phyloP scores from a whole-genome alignment of 2,888 invertebrate genomes.

The Spodoptera littoralis region DNA sequence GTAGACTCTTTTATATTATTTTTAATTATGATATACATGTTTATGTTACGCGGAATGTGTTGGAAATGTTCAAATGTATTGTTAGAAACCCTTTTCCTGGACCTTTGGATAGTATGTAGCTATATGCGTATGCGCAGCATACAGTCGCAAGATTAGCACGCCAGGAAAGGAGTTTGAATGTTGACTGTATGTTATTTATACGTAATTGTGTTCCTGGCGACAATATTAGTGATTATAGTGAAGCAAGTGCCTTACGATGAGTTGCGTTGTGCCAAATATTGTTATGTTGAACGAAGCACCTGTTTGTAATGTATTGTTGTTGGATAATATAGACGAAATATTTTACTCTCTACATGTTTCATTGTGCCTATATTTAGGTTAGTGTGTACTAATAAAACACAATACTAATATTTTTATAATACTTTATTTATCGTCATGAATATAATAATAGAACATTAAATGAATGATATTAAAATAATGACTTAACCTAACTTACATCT shows the following conservation, averaged over 20 bases:
- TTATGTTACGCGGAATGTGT: conserved; percentile 20
- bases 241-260: conserved; percentile 53
- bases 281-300: conserved; percentile 36
- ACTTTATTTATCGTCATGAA: conserved; percentile 73
- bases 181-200: conserved; percentile 35
- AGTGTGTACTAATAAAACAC: neutral
- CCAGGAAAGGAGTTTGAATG: neutral
- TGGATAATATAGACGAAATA: conserved; percentile 52
- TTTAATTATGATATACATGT: neutral
- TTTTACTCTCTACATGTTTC: conserved; percentile 47
- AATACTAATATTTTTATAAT: conserved; percentile 54
- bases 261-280: conserved; percentile 55
- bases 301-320: conserved; percentile 42
- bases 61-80: conserved; percentile 1
- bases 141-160: too few species aligned
- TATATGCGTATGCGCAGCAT: too few species aligned
- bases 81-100: too few species aligned
- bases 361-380: conserved; percentile 7
- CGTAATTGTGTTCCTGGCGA: conserved; percentile 42
- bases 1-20: conserved; percentile 1
- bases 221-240: conserved; percentile 29
- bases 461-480: conserved; percentile 79
- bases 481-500: conserved; percentile 74
- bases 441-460: conserved; percentile 79
- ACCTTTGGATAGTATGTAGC: too few species aligned